phyloP scores from a whole-genome alignment of 1,140 invertebrate genomes.

The Drosophila seguyi region DNA sequence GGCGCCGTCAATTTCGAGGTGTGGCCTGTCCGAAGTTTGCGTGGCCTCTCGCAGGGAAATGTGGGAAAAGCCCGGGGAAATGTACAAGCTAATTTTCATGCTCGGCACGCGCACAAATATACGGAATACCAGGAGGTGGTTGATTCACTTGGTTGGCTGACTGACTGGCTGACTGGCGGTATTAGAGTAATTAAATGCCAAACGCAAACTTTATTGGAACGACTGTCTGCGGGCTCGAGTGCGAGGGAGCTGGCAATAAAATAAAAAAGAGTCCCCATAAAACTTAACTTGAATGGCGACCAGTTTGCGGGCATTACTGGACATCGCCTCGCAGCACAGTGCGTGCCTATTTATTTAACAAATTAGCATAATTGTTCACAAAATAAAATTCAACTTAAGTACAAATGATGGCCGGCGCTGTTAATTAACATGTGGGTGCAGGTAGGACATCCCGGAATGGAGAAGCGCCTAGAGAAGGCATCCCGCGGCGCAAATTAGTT shows the following conservation, averaged over 20 bases:
- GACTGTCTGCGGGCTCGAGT: constrained; percentile 21
- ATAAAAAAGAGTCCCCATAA: constrained; percentile 77
- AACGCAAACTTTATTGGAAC: constrained; percentile 78
- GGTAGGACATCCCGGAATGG: constrained; percentile 27
- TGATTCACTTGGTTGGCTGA: constrained; percentile 48
- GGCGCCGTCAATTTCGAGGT: constrained; percentile 75
- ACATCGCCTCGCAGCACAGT: constrained; percentile 24
- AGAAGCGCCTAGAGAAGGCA: constrained; percentile 27
- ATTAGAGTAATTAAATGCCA: constrained; percentile 84
- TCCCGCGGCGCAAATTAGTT: constrained; percentile 84
- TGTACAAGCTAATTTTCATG: constrained; percentile 80
- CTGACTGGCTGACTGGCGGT: constrained; percentile 24
- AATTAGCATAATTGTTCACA: constrained; percentile 85
- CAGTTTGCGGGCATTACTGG: constrained; percentile 60
- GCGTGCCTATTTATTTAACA: constrained; percentile 83
- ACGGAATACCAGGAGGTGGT: constrained; percentile 62
- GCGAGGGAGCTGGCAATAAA: constrained; percentile 66
- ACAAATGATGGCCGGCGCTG: constrained; percentile 76
- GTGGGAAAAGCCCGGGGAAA: constrained; percentile 25
- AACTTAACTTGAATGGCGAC: constrained; percentile 78
- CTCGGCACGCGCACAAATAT: constrained; percentile 77
- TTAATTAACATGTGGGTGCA: constrained; percentile 82
- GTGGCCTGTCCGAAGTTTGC: constrained; percentile 56
- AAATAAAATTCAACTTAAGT: constrained; percentile 85
- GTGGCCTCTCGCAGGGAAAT: constrained; percentile 18